Percentiles rank a stretch among this genome's conserved stretches.
Evolutionary conservation across 2,797 vertebrate species (phyloP).

Genomic region (Channallabes apus): DNA sequence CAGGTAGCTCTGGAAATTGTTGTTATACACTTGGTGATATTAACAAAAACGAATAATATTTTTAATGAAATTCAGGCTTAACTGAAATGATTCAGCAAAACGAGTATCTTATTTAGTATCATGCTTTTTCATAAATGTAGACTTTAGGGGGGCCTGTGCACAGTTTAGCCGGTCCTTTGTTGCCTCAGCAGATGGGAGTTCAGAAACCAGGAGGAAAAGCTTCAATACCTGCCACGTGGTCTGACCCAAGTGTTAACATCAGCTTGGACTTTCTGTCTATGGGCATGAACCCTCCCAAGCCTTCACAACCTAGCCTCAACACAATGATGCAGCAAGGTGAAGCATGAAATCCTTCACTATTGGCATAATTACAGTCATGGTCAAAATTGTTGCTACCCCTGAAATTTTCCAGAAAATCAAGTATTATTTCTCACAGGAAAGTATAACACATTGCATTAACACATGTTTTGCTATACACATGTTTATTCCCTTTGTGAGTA

Average conservation of each 20-base stretch:
- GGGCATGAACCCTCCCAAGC: slow-evolving; percentile 91
- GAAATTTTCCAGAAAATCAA: too few species aligned
- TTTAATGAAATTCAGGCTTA: neutral
- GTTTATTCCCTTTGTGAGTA: too few species aligned
- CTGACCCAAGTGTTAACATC: slow-evolving; percentile 98
- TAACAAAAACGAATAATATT: too few species aligned
- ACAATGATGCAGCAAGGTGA: slow-evolving; percentile 96
- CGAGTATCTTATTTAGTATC: neutral
- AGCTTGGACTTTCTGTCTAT: slow-evolving; percentile 95
- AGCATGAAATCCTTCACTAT: neutral
- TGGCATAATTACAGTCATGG: neutral
- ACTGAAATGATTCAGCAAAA: neutral
- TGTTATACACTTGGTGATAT: neutral
- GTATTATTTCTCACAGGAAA: too few species aligned
- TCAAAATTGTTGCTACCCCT: too few species aligned
- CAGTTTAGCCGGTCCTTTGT: slow-evolving; percentile 75
- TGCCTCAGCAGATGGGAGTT: slow-evolving; percentile 76
- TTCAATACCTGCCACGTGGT: slow-evolving; percentile 91
- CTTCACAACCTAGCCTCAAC: slow-evolving; percentile 90
- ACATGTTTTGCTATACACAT: too few species aligned
- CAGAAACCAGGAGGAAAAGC: slow-evolving; percentile 84
- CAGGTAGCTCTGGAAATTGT: slow-evolving; percentile 69
- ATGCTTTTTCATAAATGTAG: slow-evolving; percentile 48
- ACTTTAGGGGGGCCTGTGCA: slow-evolving; percentile 74
- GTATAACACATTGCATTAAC: too few species aligned